Conservation (phyloP, 2,113 vertebrate species). For the Petroica traversi region DNA sequence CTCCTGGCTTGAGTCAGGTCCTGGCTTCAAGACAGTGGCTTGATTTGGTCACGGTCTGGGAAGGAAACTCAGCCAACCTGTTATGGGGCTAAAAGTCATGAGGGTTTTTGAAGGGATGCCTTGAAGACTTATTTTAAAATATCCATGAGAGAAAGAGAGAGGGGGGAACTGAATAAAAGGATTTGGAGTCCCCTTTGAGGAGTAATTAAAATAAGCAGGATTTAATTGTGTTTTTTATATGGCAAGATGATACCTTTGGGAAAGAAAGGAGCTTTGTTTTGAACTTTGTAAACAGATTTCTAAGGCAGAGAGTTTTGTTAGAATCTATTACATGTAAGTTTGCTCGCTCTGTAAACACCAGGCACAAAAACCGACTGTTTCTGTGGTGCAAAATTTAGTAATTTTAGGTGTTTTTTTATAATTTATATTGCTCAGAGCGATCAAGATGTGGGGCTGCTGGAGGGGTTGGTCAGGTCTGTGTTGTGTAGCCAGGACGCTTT, state of each 20-base stretch:
- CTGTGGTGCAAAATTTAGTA: neutral
- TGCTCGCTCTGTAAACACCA: neutral
- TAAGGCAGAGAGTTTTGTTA: neutral
- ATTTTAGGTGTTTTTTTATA: neutral
- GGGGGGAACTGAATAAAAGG: neutral
- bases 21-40: neutral
- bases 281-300: neutral
- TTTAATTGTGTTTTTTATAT: neutral
- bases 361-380: neutral
- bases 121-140: neutral
- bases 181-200: neutral
- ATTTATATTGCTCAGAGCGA: neutral
- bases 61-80: neutral
- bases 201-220: neutral
- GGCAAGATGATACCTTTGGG: neutral
- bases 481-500: rapidly evolving
- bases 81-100: neutral
- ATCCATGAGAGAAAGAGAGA: neutral
- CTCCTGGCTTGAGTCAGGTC: neutral
- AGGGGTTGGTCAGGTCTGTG: rapidly evolving
- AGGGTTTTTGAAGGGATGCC: neutral
- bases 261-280: neutral
- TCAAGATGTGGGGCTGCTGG: rapidly evolving
- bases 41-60: neutral
- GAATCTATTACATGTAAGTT: rapidly evolving